A percentile compares a stretch with the other conserved stretches of the same genome.
phyloP scores from a whole-genome alignment of 2,888 invertebrate species.

The Trissoscelio sp. region DNA sequence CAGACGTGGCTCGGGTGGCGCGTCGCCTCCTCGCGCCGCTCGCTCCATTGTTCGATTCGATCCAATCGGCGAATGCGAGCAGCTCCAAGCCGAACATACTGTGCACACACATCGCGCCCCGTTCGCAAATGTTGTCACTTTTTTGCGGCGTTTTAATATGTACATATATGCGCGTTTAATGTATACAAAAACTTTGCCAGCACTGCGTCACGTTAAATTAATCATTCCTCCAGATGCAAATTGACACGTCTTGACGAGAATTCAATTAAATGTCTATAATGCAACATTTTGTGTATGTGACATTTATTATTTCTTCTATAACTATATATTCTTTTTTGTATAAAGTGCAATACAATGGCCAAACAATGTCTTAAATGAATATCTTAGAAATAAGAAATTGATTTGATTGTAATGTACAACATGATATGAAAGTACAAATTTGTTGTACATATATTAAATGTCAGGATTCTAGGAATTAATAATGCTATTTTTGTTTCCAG shows the following conservation, averaged over 20 bases:
- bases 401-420: too few species aligned
- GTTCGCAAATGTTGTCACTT: slow-evolving; percentile 49
- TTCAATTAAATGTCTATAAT: slow-evolving; percentile 26
- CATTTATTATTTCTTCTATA: not conserved
- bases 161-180: slow-evolving; percentile 27
- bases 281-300: not conserved
- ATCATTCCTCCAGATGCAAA: slow-evolving; percentile 25
- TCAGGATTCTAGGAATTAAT: slow-evolving; percentile 46
- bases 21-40: slow-evolving; percentile 6
- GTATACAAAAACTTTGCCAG: slow-evolving; percentile 33
- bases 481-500: slow-evolving; percentile 45
- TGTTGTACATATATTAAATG: slow-evolving; percentile 20
- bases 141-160: slow-evolving; percentile 48
- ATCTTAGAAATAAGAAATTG: too few species aligned
- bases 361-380: too few species aligned
- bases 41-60: slow-evolving; percentile 2
- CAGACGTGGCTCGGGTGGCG: not conserved
- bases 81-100: slow-evolving; percentile 6
- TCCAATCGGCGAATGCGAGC: slow-evolving; percentile 6
- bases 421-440: too few species aligned
- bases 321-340: too few species aligned
- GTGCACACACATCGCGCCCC: slow-evolving; percentile 22
- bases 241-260: slow-evolving; percentile 5
- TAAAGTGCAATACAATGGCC: too few species aligned
- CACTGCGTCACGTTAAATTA: slow-evolving; percentile 37